A percentile compares a stretch with the other conserved stretches of the same genome.
These are phyloP conservation scores for Pemphredon lugubris DNA, from an alignment of 2,888 invertebrate genomes.

Conservation along the genomic window DNA sequence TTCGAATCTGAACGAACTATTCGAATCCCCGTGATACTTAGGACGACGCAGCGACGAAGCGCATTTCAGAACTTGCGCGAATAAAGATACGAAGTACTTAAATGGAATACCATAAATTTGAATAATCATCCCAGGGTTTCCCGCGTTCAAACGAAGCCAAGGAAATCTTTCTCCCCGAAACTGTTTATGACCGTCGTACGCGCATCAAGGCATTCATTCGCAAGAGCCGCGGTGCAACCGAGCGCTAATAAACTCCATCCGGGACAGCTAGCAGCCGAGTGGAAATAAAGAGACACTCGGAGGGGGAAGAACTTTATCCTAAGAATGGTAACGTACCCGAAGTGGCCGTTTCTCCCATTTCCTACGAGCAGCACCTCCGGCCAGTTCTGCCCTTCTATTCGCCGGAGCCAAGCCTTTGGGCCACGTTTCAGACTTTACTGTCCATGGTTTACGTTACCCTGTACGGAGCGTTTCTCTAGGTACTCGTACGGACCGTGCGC, in stretches of 20 bases:
- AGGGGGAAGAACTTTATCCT: conserved; percentile 53
- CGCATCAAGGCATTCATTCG: conserved; percentile 42
- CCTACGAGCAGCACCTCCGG: conserved; percentile 30
- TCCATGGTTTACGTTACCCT: too few species aligned
- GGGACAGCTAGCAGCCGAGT: conserved; percentile 51
- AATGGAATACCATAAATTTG: too few species aligned
- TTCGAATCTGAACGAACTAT: too few species aligned
- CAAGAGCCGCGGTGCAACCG: conserved; percentile 21
- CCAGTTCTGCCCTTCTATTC: background rate
- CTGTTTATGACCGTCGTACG: conserved; percentile 42
- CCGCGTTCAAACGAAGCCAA: background rate
- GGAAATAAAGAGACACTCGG: conserved; percentile 59
- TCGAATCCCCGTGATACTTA: too few species aligned
- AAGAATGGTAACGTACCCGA: conserved; percentile 35
- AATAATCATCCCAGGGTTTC: too few species aligned
- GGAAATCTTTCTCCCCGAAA: background rate
- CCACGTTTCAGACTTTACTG: conserved; percentile 27
- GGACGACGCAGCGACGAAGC: too few species aligned
- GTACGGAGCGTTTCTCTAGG: conserved; percentile 3
- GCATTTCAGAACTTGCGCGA: too few species aligned
- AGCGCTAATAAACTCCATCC: conserved; percentile 54
- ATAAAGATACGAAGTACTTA: too few species aligned
- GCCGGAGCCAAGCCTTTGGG: conserved; percentile 10
- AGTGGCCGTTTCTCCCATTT: conserved; percentile 59
- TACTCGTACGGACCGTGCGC: too few species aligned